Conservation (phyloP, 2,797 vertebrate species). For the Aphelocoma californica region DNA sequence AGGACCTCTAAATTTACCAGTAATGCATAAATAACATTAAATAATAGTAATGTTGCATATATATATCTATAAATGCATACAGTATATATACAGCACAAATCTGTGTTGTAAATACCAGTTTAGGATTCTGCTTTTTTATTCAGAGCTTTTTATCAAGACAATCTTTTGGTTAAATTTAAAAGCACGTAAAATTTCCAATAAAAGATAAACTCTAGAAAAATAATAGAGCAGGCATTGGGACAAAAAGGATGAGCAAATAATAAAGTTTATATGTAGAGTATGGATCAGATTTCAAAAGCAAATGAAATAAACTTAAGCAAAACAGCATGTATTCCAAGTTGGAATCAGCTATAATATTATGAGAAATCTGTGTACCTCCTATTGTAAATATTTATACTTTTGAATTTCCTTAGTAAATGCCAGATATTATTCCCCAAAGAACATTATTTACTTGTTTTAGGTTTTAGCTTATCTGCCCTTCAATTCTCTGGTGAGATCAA, state of each 20-base stretch:
- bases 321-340: constrained; percentile 30
- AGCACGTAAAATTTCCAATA: not conserved
- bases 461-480: constrained; percentile 46
- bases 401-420: constrained; percentile 53
- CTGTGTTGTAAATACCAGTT: not conserved
- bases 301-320: constrained; percentile 29
- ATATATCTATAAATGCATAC: not conserved
- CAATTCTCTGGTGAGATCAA: constrained; percentile 25
- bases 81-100: not conserved
- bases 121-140: not conserved
- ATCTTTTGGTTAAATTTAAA: not conserved
- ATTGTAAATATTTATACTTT: constrained; percentile 65
- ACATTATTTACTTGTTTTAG: constrained; percentile 52
- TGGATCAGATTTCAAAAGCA: constrained; percentile 49
- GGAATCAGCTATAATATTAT: constrained; percentile 41
- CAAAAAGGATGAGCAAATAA: constrained; percentile 25
- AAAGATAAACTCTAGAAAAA: not conserved
- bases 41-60: not conserved
- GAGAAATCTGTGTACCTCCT: constrained; percentile 37
- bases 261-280: not conserved
- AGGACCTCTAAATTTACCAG: not conserved
- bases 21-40: not conserved
- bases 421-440: constrained; percentile 38
- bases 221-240: not conserved
- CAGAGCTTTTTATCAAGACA: not conserved